Percentiles rank a stretch among this genome's conserved stretches.
Evolutionary conservation across 2,888 invertebrate species (phyloP).

Genomic region (Rambutsinella grinnellia): DNA sequence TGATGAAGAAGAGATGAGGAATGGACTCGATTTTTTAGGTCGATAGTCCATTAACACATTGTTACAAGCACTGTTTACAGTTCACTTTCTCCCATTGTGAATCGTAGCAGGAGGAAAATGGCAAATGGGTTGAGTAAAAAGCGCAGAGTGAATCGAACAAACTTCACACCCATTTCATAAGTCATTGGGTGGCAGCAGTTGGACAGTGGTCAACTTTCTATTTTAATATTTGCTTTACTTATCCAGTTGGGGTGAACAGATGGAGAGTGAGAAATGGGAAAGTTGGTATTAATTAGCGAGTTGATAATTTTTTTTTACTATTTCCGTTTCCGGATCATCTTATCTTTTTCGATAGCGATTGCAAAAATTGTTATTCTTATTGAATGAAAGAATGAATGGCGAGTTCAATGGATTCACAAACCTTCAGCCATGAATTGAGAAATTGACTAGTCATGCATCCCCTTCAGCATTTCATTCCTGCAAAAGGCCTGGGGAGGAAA

Average conservation of each 20-base stretch:
- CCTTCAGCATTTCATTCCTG: constrained; percentile 3
- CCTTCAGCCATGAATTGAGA: not conserved
- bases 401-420: not conserved
- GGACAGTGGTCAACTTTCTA: not conserved
- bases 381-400: not conserved
- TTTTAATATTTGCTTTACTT: not conserved
- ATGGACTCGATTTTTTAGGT: constrained; percentile 53
- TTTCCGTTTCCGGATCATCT: not conserved
- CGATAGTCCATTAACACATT: constrained; percentile 54
- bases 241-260: not conserved
- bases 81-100: constrained; percentile 51
- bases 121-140: not conserved
- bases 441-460: constrained; percentile 42
- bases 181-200: not conserved
- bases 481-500: constrained; percentile 3
- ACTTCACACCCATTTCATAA: not conserved
- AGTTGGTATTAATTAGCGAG: too few species aligned
- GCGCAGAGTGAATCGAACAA: not conserved
- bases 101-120: not conserved
- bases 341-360: too few species aligned
- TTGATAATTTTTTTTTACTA: too few species aligned
- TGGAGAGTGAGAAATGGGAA: not conserved
- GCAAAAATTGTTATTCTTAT: too few species aligned
- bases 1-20: constrained; percentile 27
- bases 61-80: constrained; percentile 15